Conservation (phyloP, 1,140 invertebrate genomes). For the Trigoniulus corallinus region DNA sequence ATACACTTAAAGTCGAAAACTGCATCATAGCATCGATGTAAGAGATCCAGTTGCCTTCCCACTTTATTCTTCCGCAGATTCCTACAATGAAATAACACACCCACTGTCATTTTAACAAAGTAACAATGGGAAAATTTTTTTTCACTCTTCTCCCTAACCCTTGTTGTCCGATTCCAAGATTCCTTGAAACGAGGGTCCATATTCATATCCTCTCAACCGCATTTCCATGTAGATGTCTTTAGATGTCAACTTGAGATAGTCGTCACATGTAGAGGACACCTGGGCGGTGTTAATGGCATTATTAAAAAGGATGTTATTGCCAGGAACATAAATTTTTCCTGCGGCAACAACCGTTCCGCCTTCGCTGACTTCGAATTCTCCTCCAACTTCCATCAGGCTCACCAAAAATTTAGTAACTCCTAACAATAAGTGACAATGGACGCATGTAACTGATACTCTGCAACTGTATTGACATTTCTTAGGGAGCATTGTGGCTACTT, state of each 20-base stretch:
- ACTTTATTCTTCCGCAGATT: slow-evolving; percentile 17
- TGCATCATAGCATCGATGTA: slow-evolving; percentile 38
- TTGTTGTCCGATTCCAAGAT: slow-evolving; percentile 47
- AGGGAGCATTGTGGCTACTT: too few species aligned
- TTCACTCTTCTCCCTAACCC: slow-evolving; percentile 27
- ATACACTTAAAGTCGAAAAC: slow-evolving; percentile 17
- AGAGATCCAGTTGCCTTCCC: slow-evolving; percentile 35
- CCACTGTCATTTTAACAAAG: too few species aligned
- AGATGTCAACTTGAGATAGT: slow-evolving; percentile 39
- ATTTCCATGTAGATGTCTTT: slow-evolving; percentile 88
- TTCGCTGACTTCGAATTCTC: slow-evolving; percentile 85
- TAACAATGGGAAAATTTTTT: too few species aligned
- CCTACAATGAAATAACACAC: slow-evolving; percentile 10
- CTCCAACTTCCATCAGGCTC: slow-evolving; percentile 69
- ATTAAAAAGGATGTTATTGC: slow-evolving; percentile 31
- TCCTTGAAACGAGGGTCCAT: slow-evolving; percentile 70
- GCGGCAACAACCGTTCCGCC: slow-evolving; percentile 60
- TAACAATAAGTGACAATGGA: too few species aligned
- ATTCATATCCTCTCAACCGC: slow-evolving; percentile 82
- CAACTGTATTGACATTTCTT: background rate
- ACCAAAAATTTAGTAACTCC: slow-evolving; percentile 30
- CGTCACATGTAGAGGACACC: slow-evolving; percentile 25
- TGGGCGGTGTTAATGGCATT: slow-evolving; percentile 18
- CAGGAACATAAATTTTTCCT: slow-evolving; percentile 50
- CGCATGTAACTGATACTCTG: background rate